A percentile compares a stretch with the other conserved stretches of the same genome.
Evolutionary conservation across 2,888 invertebrate genomes (phyloP).

Genomic region (Andrena hattorfiana): DNA sequence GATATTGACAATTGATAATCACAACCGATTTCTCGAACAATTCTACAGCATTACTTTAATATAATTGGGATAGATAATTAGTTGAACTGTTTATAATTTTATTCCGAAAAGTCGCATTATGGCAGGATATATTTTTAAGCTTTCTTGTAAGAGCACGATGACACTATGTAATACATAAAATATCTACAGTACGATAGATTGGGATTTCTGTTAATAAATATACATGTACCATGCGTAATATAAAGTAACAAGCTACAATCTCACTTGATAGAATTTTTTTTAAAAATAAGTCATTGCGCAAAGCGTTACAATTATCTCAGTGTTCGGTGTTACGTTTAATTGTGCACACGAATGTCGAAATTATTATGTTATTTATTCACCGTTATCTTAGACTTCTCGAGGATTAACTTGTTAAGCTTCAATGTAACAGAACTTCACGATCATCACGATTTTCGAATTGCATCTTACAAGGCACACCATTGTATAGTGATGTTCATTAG

Average conservation of each 20-base stretch:
- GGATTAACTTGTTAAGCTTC: neutral
- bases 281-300: constrained; percentile 25
- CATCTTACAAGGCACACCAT: constrained; percentile 62
- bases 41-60: constrained; percentile 37
- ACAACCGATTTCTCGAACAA: constrained; percentile 51
- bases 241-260: constrained; percentile 38
- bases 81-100: constrained; percentile 16
- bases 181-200: constrained; percentile 29
- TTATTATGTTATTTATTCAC: constrained; percentile 35
- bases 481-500: constrained; percentile 39
- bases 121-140: constrained; percentile 48
- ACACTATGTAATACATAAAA: constrained; percentile 14
- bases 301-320: constrained; percentile 19
- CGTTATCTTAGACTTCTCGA: neutral
- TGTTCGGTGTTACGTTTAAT: constrained; percentile 34
- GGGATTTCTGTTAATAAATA: constrained; percentile 52
- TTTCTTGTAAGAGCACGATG: constrained; percentile 24
- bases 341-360: constrained; percentile 40
- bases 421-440: constrained; percentile 8
- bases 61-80: constrained; percentile 34
- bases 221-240: constrained; percentile 20
- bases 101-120: constrained; percentile 41
- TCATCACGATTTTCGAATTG: constrained; percentile 45
- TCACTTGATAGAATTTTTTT: constrained; percentile 17
- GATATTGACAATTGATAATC: constrained; percentile 37